Percentiles rank a stretch among this genome's conserved stretches.
Conservation (phyloP, 2,113 vertebrate species). For the Rhegmatorhina hoffmannsi region DNA sequence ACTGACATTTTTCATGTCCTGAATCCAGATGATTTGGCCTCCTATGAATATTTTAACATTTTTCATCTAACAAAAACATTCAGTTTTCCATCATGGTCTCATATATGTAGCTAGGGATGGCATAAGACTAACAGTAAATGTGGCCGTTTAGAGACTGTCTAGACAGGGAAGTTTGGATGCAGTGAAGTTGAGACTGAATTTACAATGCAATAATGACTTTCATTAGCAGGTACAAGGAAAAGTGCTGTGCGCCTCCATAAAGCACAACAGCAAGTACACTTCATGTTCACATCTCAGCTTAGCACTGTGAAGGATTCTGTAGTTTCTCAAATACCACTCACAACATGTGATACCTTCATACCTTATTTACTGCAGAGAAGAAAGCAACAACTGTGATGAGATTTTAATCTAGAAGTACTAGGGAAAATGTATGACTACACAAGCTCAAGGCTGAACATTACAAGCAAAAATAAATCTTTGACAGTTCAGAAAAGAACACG, state of each 20-base stretch:
- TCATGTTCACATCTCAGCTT: background rate
- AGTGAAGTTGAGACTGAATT: background rate
- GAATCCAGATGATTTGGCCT: background rate
- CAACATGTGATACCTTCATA: background rate
- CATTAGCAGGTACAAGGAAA: background rate
- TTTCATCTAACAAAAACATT: background rate
- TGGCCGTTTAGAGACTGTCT: background rate
- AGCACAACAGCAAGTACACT: background rate
- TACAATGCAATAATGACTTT: background rate
- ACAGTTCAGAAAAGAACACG: background rate
- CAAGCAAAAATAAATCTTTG: background rate
- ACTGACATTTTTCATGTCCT: background rate
- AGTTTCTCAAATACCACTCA: background rate
- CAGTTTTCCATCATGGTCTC: background rate
- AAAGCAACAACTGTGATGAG: background rate
- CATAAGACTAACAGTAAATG: background rate
- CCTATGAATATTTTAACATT: background rate
- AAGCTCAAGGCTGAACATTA: background rate
- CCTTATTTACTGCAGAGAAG: background rate
- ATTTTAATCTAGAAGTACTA: slow-evolving; percentile 21
- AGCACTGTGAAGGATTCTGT: background rate
- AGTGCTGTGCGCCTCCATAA: background rate
- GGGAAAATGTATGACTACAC: background rate
- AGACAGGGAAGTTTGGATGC: background rate
- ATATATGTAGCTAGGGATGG: background rate